Conservation (phyloP, 2,113 vertebrate genomes). For the Calypte anna region DNA sequence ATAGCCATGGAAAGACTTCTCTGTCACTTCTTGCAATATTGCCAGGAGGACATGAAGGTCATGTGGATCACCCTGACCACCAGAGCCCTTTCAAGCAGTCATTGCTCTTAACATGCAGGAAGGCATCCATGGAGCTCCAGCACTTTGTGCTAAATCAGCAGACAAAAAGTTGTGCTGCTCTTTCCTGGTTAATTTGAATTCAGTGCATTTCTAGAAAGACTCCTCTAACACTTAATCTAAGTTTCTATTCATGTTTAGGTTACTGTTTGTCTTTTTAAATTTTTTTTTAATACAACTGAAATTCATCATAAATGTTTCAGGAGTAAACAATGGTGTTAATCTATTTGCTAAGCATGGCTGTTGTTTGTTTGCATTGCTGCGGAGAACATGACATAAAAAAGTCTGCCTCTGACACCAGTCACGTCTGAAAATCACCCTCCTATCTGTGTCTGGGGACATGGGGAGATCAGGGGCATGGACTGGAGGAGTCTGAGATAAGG, state of each 20-base stretch:
- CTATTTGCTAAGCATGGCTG: slow-evolving; percentile 4
- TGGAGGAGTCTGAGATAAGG: neutral
- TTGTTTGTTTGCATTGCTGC: neutral
- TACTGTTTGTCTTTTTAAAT: slow-evolving; percentile 9
- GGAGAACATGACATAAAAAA: neutral
- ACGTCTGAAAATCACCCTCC: rapidly evolving
- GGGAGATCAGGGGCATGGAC: neutral
- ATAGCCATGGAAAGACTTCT: neutral
- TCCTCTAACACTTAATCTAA: neutral
- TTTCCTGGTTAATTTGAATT: neutral
- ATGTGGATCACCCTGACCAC: rapidly evolving
- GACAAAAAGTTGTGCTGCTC: neutral
- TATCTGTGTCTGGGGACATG: neutral
- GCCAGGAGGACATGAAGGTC: neutral
- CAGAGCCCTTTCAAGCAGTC: neutral
- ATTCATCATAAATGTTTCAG: slow-evolving; percentile 43
- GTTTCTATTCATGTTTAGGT: neutral
- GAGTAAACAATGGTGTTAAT: slow-evolving; percentile 30
- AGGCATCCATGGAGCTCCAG: neutral
- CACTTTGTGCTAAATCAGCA: neutral
- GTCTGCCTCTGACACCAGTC: neutral
- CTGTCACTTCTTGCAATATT: neutral
- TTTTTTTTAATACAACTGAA: neutral
- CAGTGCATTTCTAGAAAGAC: neutral
- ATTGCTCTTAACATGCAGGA: neutral